A percentile compares a stretch with the other conserved stretches of the same genome.
Evolutionary conservation across 2,113 vertebrate species (phyloP).

Genomic region (Poeciliopsis retropinna): DNA sequence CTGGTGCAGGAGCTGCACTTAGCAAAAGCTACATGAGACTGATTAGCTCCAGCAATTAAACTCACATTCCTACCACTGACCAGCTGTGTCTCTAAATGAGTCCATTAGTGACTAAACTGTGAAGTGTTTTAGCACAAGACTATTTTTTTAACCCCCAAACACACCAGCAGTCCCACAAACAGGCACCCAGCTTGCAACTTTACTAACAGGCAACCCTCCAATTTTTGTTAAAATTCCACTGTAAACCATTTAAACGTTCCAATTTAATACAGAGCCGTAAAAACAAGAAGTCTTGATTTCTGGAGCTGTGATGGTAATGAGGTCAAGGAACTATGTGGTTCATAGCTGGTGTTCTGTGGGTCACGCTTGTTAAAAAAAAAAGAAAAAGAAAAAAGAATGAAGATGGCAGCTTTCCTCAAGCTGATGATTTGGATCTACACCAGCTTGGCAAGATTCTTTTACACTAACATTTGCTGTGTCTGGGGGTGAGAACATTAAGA

Average conservation of each 20-base stretch:
- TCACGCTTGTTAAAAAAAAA: constrained; percentile 57
- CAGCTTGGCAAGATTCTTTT: constrained; percentile 68
- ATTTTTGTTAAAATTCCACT: constrained; percentile 21
- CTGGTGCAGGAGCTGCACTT: constrained; percentile 5
- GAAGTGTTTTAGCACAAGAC: constrained; percentile 29
- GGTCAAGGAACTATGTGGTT: constrained; percentile 64
- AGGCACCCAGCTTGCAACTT: constrained; percentile 3
- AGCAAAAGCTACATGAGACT: constrained; percentile 49
- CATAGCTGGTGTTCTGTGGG: constrained; percentile 58
- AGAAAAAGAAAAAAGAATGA: background rate
- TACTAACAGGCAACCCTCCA: constrained; percentile 4
- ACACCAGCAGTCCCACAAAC: constrained; percentile 20
- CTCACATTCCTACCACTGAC: constrained; percentile 39
- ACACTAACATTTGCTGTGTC: constrained; percentile 68
- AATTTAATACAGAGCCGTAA: constrained; percentile 34
- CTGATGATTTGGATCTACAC: constrained; percentile 65
- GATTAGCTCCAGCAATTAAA: constrained; percentile 70
- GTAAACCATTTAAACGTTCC: constrained; percentile 41
- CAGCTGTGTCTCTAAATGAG: constrained; percentile 37
- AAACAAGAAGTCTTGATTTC: constrained; percentile 45
- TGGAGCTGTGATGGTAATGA: constrained; percentile 67
- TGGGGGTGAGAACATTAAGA: constrained; percentile 70
- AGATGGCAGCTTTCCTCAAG: constrained; percentile 46
- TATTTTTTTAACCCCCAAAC: constrained; percentile 26
- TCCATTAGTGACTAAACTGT: constrained; percentile 49